Evolutionary conservation across 2,113 vertebrate genomes (phyloP).

Genomic region (Oreotrochilus melanogaster): DNA sequence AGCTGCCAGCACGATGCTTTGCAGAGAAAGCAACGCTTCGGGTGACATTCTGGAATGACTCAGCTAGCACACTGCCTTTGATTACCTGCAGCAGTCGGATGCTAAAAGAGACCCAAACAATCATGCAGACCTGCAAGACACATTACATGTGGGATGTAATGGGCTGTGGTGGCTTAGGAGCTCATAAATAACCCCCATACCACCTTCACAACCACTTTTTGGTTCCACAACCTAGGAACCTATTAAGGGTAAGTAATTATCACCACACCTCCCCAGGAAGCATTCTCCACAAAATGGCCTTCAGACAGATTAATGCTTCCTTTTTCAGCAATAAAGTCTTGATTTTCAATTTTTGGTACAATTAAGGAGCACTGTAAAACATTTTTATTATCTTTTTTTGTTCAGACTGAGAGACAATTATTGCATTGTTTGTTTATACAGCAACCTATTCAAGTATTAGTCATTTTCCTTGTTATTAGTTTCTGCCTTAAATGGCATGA

Average conservation of each 20-base stretch:
- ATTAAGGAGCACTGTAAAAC: conserved; percentile 70
- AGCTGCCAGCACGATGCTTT: background rate
- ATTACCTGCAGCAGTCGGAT: background rate
- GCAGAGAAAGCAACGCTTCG: background rate
- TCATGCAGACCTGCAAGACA: background rate
- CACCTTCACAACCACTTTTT: background rate
- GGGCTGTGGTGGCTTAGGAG: background rate
- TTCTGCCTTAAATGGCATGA: conserved; percentile 68
- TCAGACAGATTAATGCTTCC: conserved; percentile 63
- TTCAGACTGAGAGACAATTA: conserved; percentile 74
- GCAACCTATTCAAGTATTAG: conserved; percentile 69
- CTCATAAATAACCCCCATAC: conserved; percentile 12
- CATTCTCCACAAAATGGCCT: conserved; percentile 57
- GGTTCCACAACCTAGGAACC: conserved; percentile 20
- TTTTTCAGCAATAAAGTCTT: conserved; percentile 69
- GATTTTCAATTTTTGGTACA: conserved; percentile 70
- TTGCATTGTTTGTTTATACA: conserved; percentile 64
- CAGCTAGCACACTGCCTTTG: background rate
- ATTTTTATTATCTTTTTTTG: conserved; percentile 76
- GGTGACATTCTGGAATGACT: background rate
- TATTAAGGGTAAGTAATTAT: conserved; percentile 58
- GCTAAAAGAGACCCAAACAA: background rate
- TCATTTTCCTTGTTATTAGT: conserved; percentile 71
- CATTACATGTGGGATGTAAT: background rate
- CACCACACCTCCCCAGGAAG: conserved; percentile 20